Base-by-base conservation (phyloP, 1,140 invertebrate genomes). In the Saccostrea echinata region DNA sequence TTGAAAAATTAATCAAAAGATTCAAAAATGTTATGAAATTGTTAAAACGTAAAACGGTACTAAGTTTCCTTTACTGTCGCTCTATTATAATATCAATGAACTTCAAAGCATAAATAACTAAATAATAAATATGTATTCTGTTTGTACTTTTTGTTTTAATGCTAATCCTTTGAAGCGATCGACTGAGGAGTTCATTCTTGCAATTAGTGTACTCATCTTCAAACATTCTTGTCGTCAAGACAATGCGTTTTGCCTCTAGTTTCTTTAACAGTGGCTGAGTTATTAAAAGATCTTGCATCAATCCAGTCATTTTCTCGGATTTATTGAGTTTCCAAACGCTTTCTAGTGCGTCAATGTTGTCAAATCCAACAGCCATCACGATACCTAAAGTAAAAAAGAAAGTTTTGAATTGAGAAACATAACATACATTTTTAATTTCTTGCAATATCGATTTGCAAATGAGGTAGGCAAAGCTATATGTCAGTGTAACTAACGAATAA, bases 131-230 rank as follows among this genome's bases (percentile, higher is more conserved):
- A n/a, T 24, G 13, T 35, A 86, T 87, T 6, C 30, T 52, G 27
- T 43, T 88, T 86, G 71, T 88, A 91, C 90, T 87, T 87, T 84
- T 89, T 24, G n/a, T 86, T 83, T 85, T 68, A 8, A 91, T 87
- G 43, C 84, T 86, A 16, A 89, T 64, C 27, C 89, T 64, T 13
- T 30, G 55, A 6, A 30, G 6, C 30, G 27, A 53, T 27, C 52
- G 83, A 55, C 55, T 57, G 12, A 57, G 27, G 27, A 92, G 12
- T 81, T 93, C 92, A 43, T 89, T 86, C 82, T 87, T 88, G 84
- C 92, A 92, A 16, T 86, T 84, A 11, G 68, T 90, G 80, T 91
- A 90, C 64, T 93, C 92, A 57, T 92, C 92, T 43, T 89, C 88
- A 91, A 91, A 91, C 84, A 92, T 64, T 64, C 88, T 91, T 18